Conservation (phyloP, 2,888 invertebrate species). For the Tiphia femorata region DNA sequence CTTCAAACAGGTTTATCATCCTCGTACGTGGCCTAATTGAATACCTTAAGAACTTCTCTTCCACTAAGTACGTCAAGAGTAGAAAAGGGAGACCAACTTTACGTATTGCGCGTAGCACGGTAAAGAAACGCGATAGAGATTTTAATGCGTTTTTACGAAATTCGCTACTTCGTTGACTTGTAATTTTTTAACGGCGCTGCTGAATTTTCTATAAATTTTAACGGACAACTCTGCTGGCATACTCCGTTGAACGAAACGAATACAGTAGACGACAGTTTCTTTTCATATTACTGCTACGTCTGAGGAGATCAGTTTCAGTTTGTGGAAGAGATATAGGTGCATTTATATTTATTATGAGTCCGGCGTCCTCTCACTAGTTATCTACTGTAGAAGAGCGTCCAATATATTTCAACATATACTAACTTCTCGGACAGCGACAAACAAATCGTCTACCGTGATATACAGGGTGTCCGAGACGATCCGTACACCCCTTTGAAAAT, state of each 20-base stretch:
- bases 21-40: constrained; percentile 38
- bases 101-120: too few species aligned
- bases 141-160: neutral
- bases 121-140: neutral
- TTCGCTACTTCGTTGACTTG: neutral
- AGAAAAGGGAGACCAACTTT: neutral
- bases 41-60: constrained; percentile 28
- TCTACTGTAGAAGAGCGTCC: too few species aligned
- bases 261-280: neutral
- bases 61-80: neutral
- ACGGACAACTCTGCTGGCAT: neutral
- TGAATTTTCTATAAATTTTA: neutral
- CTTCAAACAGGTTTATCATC: constrained; percentile 40
- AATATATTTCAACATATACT: too few species aligned
- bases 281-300: constrained; percentile 14
- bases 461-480: too few species aligned
- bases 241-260: too few species aligned
- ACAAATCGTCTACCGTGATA: too few species aligned
- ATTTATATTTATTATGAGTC: constrained; percentile 44
- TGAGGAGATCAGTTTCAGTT: constrained; percentile 32
- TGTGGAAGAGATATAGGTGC: constrained; percentile 21
- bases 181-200: neutral
- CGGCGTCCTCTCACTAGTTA: too few species aligned
- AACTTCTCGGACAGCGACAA: too few species aligned
- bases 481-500: too few species aligned